Evolutionary conservation across 64 coral and sea anemone genomes (phyloP), one percentile per base, ranked within the genome.

Genomic region (Anthopleura sola): DNA sequence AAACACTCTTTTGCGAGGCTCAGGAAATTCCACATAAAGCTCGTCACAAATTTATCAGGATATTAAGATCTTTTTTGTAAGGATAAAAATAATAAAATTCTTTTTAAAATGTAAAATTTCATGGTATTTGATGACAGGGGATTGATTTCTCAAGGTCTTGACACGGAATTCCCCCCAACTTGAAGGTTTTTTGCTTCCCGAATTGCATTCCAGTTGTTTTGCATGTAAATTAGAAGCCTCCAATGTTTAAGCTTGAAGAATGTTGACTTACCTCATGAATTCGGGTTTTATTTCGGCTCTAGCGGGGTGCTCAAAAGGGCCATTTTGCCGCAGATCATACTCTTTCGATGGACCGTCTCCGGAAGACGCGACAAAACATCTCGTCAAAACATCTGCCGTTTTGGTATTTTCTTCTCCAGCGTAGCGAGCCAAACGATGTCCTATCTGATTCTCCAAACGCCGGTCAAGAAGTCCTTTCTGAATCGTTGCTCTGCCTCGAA

Each of bases 301-400:
- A 28, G 26, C 29, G 26, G 3, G 66, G 14, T 71, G 29, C 3
- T 71, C 66, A 15, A 71, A 71, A 5, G 28, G 15, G 29, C 7
- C 66, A 71, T 71, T 71, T 71, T 71, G 66, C 29, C 13, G 8
- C 14, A 29, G n/a, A 71, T 71, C 66, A 34, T 71, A 71, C 66
- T 71, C 66, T 29, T 71, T 71, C 66, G 29, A 11, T 34, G 31
- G 34, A 3, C 66, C 66, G 16, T 71, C 28, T 14, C 66, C 66
- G 58, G 66, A 32, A 71, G 24, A 24, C 21, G 66, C 66, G 66
- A 71, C 66, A 71, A 71, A 71, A 34, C 24, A 71, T 29, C 66
- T 71, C 28, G 66, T 71, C 66, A 71, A 12, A 71, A 71, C 66
- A 71, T 71, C 66, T 71, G 66, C 29, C 66, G 66, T 36, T 71